Evolutionary conservation across 2,888 invertebrate genomes (phyloP).

Genomic region (Melinaea menophilus): DNA sequence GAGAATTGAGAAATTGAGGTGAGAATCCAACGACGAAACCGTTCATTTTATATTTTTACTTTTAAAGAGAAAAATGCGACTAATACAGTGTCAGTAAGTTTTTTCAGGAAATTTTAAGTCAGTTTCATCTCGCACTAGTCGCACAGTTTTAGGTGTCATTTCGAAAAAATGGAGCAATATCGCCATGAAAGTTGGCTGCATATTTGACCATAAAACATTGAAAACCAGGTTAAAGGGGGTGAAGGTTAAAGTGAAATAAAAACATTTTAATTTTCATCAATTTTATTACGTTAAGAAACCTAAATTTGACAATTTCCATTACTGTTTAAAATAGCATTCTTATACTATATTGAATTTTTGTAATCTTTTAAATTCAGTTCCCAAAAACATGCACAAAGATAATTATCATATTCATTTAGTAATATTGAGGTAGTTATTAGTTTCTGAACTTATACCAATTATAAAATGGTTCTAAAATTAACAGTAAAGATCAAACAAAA

Average conservation of each 20-base stretch:
- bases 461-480: slow-evolving; percentile 72
- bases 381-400: slow-evolving; percentile 77
- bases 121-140: too few relatives aligned
- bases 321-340: slow-evolving; percentile 75
- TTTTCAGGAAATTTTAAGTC: too few relatives aligned
- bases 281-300: slow-evolving; percentile 77
- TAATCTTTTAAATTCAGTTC: slow-evolving; percentile 64
- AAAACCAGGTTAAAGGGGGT: not conserved
- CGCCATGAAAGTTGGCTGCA: too few relatives aligned
- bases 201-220: not conserved
- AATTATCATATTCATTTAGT: slow-evolving; percentile 76
- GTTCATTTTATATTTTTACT: too few relatives aligned
- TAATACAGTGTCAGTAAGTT: too few relatives aligned
- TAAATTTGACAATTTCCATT: slow-evolving; percentile 74
- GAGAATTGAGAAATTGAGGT: too few relatives aligned
- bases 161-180: too few relatives aligned
- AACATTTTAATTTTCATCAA: slow-evolving; percentile 50
- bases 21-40: too few relatives aligned
- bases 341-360: slow-evolving; percentile 70
- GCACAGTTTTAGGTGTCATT: too few relatives aligned
- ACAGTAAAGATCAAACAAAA: slow-evolving; percentile 64
- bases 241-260: slow-evolving; percentile 19
- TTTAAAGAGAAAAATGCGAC: too few relatives aligned
- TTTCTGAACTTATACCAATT: slow-evolving; percentile 77
- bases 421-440: slow-evolving; percentile 78